Conservation (phyloP, 2,113 vertebrate species). For the Stegastes partitus region DNA sequence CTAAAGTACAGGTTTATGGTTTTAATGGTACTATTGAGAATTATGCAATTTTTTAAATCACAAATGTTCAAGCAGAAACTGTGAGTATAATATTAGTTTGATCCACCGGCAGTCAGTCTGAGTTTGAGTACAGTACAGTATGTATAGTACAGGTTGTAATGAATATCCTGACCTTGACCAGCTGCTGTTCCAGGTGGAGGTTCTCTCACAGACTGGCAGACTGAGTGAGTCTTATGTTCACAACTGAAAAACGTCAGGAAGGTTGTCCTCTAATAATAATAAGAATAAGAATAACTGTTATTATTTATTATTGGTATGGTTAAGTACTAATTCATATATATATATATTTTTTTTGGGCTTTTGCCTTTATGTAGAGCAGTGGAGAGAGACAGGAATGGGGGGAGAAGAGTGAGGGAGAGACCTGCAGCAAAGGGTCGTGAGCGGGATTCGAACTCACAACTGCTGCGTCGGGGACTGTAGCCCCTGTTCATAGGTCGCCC, state of each 20-base stretch:
- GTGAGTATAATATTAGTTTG: not conserved
- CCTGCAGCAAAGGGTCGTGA: too few relatives aligned
- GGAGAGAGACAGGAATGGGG: too few relatives aligned
- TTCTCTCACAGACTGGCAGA: constrained; percentile 32
- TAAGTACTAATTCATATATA: too few relatives aligned
- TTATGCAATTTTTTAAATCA: not conserved
- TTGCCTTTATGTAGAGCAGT: too few relatives aligned
- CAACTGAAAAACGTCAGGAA: not conserved
- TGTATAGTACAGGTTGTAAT: constrained; percentile 22
- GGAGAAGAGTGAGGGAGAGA: too few relatives aligned
- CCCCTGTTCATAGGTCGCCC: too few relatives aligned
- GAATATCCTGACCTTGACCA: constrained; percentile 27
- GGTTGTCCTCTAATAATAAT: too few relatives aligned
- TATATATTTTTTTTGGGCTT: too few relatives aligned
- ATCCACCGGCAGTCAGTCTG: not conserved
- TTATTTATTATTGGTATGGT: too few relatives aligned
- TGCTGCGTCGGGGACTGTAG: too few relatives aligned
- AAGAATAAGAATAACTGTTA: too few relatives aligned
- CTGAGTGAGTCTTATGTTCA: not conserved
- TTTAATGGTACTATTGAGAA: not conserved
- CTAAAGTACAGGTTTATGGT: not conserved
- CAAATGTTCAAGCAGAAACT: not conserved
- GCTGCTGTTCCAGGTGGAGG: constrained; percentile 11
- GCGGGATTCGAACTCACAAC: too few relatives aligned
- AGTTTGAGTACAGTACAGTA: not conserved